phyloP scores from a whole-genome alignment of 1,140 invertebrate genomes.

The Aphelenchoides avenae region DNA sequence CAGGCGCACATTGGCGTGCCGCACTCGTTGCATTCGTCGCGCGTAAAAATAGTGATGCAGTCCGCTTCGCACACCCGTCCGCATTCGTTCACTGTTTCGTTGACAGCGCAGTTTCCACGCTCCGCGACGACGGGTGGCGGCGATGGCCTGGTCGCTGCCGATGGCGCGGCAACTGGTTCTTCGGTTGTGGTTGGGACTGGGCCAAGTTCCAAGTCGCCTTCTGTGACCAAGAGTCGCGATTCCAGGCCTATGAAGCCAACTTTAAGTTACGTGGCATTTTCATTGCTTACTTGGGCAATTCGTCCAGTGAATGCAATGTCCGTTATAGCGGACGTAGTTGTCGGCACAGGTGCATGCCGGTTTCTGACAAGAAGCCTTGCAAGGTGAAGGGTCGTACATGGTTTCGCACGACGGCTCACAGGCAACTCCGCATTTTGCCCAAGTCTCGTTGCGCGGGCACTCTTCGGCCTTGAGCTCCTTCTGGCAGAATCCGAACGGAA shows the following conservation, averaged over 20 bases:
- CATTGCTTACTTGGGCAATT: conserved; percentile 46
- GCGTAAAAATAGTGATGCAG: conserved; percentile 51
- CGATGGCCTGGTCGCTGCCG: too few species aligned
- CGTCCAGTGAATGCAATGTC: conserved; percentile 51
- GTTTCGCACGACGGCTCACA: conserved; percentile 54
- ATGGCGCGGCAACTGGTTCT: not conserved
- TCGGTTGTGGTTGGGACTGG: too few species aligned
- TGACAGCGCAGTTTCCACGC: conserved; percentile 36
- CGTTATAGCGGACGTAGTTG: conserved; percentile 52
- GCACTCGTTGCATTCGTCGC: conserved; percentile 50
- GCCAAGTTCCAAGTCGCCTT: too few species aligned
- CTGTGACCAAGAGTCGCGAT: not conserved
- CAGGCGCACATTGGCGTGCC: conserved; percentile 46
- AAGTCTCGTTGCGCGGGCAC: conserved; percentile 50
- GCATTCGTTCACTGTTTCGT: conserved; percentile 57
- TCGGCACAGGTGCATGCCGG: conserved; percentile 57
- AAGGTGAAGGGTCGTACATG: conserved; percentile 57
- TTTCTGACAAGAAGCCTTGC: conserved; percentile 42
- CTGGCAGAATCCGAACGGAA: conserved; percentile 48
- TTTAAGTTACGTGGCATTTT: not conserved
- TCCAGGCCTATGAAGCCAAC: not conserved
- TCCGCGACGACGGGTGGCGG: not conserved
- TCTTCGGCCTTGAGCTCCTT: conserved; percentile 12
- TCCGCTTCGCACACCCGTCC: conserved; percentile 55
- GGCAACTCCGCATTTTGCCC: conserved; percentile 57